Evolutionary conservation across 2,888 invertebrate species (phyloP).

Genomic region (Junonia oenone): DNA sequence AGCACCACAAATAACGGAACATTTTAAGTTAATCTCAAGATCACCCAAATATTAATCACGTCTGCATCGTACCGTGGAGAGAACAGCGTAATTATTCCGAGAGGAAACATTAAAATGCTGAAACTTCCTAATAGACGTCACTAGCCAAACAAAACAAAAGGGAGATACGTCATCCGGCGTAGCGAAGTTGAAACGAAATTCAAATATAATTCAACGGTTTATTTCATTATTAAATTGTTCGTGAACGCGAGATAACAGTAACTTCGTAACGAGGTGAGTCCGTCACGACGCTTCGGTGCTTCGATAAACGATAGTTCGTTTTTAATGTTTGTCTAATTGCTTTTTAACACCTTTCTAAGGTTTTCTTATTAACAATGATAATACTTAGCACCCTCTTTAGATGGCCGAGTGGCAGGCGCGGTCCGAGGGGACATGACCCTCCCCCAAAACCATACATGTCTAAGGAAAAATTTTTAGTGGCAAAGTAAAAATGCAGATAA

Average conservation of each 20-base stretch:
- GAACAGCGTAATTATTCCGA: slow-evolving; percentile 18
- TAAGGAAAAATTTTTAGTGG: too few relatives aligned
- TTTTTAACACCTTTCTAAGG: neutral
- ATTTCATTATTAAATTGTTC: slow-evolving; percentile 74
- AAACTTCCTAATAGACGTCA: slow-evolving; percentile 25
- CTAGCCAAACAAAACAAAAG: slow-evolving; percentile 24
- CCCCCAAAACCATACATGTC: too few relatives aligned
- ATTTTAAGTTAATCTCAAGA: neutral
- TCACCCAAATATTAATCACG: slow-evolving; percentile 1
- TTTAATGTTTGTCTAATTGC: neutral
- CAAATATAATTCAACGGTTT: slow-evolving; percentile 57
- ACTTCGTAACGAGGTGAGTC: slow-evolving; percentile 29
- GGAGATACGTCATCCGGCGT: slow-evolving; percentile 20
- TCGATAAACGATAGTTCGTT: slow-evolving; percentile 1
- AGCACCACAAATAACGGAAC: neutral
- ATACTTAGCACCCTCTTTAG: too few relatives aligned
- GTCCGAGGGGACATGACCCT: too few relatives aligned
- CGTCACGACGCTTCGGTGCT: slow-evolving; percentile 14
- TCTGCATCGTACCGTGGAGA: neutral
- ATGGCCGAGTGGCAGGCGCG: too few relatives aligned
- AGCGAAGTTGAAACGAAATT: slow-evolving; percentile 41
- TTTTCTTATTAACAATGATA: too few relatives aligned
- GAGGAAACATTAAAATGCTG: slow-evolving; percentile 19
- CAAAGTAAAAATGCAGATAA: too few relatives aligned
- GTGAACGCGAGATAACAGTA: slow-evolving; percentile 63